Evolutionary conservation across 2,113 vertebrate species (phyloP), one percentile per base, ranked within the genome.

Genomic region (Lepus europaeus): DNA sequence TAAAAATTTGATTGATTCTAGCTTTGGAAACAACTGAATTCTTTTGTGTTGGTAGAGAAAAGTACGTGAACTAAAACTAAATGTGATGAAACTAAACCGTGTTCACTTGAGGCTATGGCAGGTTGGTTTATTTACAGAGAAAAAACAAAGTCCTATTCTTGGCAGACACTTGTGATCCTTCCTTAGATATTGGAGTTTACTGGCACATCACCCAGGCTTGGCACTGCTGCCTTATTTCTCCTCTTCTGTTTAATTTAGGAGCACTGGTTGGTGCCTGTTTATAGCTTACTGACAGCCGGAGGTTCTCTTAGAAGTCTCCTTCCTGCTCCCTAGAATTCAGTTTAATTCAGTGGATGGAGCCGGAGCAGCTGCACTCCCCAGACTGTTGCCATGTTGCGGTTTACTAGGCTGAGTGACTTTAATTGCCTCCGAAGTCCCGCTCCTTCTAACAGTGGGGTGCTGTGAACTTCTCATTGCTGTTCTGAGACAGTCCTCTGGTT

Each of bases 381-480:
- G 90, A 85, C 20, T 36, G 14, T 59, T 76, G 91, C 91, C 95
- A 23, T 84, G 39, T 87, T 91, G 83, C 59, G 89, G 96, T 95
- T 97, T 97, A 97, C 85, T 94, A 96, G 91, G 90, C 90, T 63
- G 93, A 97, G 89, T 96, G 95, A 95, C 87, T 98, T 97, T 95
- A 97, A 96, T 98, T 70, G 0, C 93, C 33, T 94, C 89, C 64
- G 56, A 87, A 93, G 89, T 96, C 78, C 86, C 95, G 81, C 96
- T 97, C 96, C 98, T 97, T 77, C 87, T 97, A 87, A 91, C 96
- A 95, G 77, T 63, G 31, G 36, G 89, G 96, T 96, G 91, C 96
- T 83, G 95, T 87, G 91, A 87, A 82, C n/a, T 82, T 97, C 93
- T 97, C 94, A 96, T 36, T 84, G 59, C 89, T 97, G 63, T 97